Evolutionary conservation across 2,888 invertebrate genomes (phyloP).

Genomic region (Drepana falcataria): DNA sequence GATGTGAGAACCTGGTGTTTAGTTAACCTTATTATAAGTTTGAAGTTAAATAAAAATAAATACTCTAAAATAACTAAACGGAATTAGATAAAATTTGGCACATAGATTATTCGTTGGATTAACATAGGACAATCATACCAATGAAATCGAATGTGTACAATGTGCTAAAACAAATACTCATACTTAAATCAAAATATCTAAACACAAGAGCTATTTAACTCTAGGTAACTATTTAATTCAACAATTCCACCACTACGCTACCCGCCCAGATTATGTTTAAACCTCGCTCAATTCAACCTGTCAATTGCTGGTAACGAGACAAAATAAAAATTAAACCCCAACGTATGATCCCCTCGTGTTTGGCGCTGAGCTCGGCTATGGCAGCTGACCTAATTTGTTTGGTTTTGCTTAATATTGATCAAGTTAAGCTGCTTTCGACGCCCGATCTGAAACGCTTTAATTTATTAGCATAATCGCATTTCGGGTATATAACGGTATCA

Average conservation of each 20-base stretch:
- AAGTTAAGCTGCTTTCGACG: constrained; percentile 14
- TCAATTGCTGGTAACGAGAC: not conserved
- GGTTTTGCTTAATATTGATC: constrained; percentile 16
- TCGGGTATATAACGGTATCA: not conserved
- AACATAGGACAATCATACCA: no score
- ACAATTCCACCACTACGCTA: not conserved
- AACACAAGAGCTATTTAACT: no score
- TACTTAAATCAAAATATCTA: no score
- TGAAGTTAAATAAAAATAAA: no score
- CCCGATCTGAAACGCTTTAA: not conserved
- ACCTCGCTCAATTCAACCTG: not conserved
- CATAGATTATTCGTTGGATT: no score
- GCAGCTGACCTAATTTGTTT: constrained; percentile 26
- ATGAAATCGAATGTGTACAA: no score
- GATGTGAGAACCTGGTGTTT: no score
- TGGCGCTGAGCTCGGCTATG: constrained; percentile 4
- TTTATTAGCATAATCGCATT: not conserved
- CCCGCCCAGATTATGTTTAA: constrained; percentile 3
- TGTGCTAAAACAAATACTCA: no score
- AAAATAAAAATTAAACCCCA: constrained; percentile 10
- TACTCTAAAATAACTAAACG: no score
- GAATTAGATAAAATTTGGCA: no score
- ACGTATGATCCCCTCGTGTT: constrained; percentile 8
- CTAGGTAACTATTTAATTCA: no score
- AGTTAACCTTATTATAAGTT: no score